Percentiles rank a stretch among this genome's conserved stretches.
These are phyloP conservation scores for Enteromius treurensis DNA, from an alignment of 2,797 vertebrate species.

Conservation along the genomic window DNA sequence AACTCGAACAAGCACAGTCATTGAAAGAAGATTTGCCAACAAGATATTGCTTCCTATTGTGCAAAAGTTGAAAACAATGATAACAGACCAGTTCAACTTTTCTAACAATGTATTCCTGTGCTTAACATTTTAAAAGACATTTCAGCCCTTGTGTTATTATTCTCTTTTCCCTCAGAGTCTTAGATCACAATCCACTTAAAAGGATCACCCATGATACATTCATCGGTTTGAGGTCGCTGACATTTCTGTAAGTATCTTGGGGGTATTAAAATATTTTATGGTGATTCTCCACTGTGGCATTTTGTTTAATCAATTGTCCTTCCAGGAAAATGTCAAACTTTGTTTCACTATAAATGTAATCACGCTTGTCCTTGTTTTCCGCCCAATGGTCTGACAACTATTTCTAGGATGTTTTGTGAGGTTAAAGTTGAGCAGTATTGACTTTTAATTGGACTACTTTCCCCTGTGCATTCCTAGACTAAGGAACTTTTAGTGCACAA, in stretches of 20 bases:
- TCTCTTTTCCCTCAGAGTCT: constrained; percentile 69
- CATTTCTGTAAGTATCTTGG: constrained; percentile 78
- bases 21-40: not conserved
- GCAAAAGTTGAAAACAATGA: not conserved
- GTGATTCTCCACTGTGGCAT: constrained; percentile 37
- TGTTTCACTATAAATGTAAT: not conserved
- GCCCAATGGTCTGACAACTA: not conserved
- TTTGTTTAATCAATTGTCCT: not conserved
- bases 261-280: not conserved
- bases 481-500: not conserved
- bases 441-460: not conserved
- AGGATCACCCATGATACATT: constrained; percentile 78
- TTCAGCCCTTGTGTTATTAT: constrained; percentile 33
- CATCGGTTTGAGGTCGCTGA: constrained; percentile 76
- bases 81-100: not conserved
- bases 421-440: not conserved
- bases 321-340: constrained; percentile 5
- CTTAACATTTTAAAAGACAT: not conserved
- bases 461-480: not conserved
- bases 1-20: not conserved
- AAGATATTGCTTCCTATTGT: not conserved
- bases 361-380: not conserved
- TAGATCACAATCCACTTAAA: constrained; percentile 83
- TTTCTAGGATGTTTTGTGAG: not conserved
- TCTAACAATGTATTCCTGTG: not conserved